Evolutionary conservation across 2,797 vertebrate species (phyloP), one percentile per base, ranked within the genome.

Genomic region (Malacoraja senta): DNA sequence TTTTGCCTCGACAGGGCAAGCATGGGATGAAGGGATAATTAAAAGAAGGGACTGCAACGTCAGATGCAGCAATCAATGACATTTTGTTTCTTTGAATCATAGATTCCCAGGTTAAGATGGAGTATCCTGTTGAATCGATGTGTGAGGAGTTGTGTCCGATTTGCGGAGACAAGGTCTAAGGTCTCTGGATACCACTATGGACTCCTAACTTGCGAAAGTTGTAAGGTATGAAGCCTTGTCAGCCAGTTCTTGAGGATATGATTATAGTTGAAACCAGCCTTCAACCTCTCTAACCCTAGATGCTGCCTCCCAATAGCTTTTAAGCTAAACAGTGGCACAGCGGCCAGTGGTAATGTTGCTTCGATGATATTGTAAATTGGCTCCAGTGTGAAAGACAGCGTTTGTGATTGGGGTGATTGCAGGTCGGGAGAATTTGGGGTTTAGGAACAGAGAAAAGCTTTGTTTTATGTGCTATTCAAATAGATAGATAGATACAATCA

Each of bases 181-280:
- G 97, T 97, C 88, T 97, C 97, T 7, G 97, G 97, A 93, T 97
- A 97, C 93, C 97, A 97, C 94, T 97, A 97, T 93, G 97, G 97
- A 65, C 96, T 97, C 91, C 96, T 97, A 92, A 97, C 97, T 65
- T 97, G 97, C 93, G 97, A 97, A 95, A 97, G 97, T 94, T 97
- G 97, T 95, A 97, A 97, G 97, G 97, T 97, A 95, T 92, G 93
- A 24, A 32, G 15, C 80, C 26, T 88, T 35, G 17, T 19, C 17
- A 88, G 61, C 29, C 15, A 68, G 35, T 32, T n/a, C 32, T 68
- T 8, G 83, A 19, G 58, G 0, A 15, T 7, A n/a, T 12, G 9
- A 29, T 3, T 44, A 26, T 24, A 84, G 24, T 13, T 13, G 3
- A 29, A 63, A 86, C 26, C 35, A n/a, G 65, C 65, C 58, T 7